Evolutionary conservation across 2,888 invertebrate species (phyloP), one percentile per base, ranked within the genome.

Genomic region (Drosophila eohydei): DNA sequence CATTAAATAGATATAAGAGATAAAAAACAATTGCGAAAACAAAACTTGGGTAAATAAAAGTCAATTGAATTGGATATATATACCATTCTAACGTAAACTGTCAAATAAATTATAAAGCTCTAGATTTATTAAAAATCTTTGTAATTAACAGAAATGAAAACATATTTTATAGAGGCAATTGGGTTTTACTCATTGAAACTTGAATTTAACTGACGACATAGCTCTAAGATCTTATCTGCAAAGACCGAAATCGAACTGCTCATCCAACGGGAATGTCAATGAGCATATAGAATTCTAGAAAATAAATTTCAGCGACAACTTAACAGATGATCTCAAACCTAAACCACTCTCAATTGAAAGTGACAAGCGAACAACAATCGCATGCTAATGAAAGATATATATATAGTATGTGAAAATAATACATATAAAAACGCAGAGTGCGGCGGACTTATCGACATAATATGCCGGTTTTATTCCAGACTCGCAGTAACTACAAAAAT

Each of bases 301-400:
- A 76, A 76, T 73, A 71, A 67, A 81, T 74, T 66, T 51, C 46
- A 68, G 57, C 61, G 69, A 48, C 68, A 67, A 3, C 16, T 5
- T 16, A 32, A 16, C 48, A 32, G 30, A 48, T 30, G 48, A 48
- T 32, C 48, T 1, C 30, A 30, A n/a, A 9, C 26, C n/a, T 26
- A 40, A 73, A 56, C 58, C 26, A 38, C 43, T 40, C 34, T 56
- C 58, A 57, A 72, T 67, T 59, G 66, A 71, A 71, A 78, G 66
- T 74, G 73, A 44, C 73, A 71, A 56, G 68, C 75, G 44, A 51
- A 58, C 72, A 71, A 83, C 86, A 80, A 83, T 83, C 74, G 88
- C 71, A 55, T 64, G 69, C 74, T 85, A 83, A 83, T 71, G 85
- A 88, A 79, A 80, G 80, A 71, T 67, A 28, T 64, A 61, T 77